Base-by-base conservation (phyloP, 1,140 invertebrate genomes). In the Calliopsis andreniformis region DNA sequence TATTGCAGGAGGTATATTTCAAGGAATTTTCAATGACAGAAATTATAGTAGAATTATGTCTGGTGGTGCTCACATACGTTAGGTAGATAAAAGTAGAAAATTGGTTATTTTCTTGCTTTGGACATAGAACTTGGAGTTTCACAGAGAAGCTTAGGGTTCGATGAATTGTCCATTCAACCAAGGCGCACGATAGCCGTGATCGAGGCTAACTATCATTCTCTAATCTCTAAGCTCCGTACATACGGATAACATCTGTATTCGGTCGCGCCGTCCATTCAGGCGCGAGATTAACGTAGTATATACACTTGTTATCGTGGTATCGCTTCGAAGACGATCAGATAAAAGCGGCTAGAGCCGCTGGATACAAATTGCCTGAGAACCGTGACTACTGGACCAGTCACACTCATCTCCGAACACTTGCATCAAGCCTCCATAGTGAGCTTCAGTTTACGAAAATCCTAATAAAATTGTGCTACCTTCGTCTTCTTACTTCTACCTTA, bases 221-320 rank as follows among this genome's bases (percentile, higher is more conserved):
- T 76, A 39, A 58, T 76, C 72, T 59, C 63, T 49, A 58, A 58
- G 64, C 63, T 53, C n/a, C 63, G 64, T 76, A 59, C 72, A 58
- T 30, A 42, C 61, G 72, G 72, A 76, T 76, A 76, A 76, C 72
- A 76, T 76, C 63, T 76, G 64, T 68, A 68, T 76, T 76, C 42
- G 72, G 64, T 58, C 23, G 43, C 63, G 12, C 28, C 53, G 42
- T 76, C 72, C 32, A 76, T 76, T 76, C 72, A 76, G 53, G 30
- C 42, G 53, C 42, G 64, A 76, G 72, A 76, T 76, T 76, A 76
- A 76, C 72, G 64, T 68, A 30, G 53, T 76, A 68, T 49, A 68
- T 42, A 68, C 72, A 76, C 72, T 76, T 76, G 72, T 76, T 76
- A 76, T 76, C 72, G 42, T 12, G 30, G 23, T 76, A 76, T 76